Evolutionary conservation across 2,888 invertebrate species (phyloP).

Genomic region (Timema podura): DNA sequence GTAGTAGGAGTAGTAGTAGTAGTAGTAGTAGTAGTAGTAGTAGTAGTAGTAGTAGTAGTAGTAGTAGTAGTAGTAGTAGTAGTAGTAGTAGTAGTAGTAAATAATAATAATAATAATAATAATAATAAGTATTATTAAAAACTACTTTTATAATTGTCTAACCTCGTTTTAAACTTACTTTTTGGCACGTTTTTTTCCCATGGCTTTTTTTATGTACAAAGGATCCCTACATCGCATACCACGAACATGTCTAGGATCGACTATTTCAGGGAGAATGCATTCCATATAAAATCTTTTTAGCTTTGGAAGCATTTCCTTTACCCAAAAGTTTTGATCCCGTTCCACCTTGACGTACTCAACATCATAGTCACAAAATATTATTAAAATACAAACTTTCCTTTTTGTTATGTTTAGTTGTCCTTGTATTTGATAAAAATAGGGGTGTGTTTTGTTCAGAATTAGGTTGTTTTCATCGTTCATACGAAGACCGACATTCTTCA

Average conservation of each 20-base stretch:
- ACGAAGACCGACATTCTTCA: too few species aligned
- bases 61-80: too few species aligned
- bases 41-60: not conserved
- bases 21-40: not conserved
- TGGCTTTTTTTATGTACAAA: not conserved
- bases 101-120: too few species aligned
- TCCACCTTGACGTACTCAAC: not conserved
- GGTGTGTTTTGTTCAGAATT: too few species aligned
- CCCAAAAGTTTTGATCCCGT: slow-evolving; percentile 1
- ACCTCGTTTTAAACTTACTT: too few species aligned
- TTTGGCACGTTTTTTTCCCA: not conserved
- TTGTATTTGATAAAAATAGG: too few species aligned
- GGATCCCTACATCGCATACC: not conserved
- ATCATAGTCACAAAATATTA: not conserved
- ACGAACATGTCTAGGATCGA: not conserved
- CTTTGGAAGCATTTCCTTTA: not conserved
- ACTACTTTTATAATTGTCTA: too few species aligned
- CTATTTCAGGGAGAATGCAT: not conserved
- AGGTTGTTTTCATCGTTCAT: too few species aligned
- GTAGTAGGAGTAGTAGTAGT: too few species aligned
- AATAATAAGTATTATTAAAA: too few species aligned
- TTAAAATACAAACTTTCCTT: not conserved
- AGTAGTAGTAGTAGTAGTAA: too few species aligned
- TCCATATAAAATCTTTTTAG: not conserved
- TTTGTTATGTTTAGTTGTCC: too few species aligned